Conservation (phyloP, 1,140 invertebrate species). For the Coptotermes formosanus region DNA sequence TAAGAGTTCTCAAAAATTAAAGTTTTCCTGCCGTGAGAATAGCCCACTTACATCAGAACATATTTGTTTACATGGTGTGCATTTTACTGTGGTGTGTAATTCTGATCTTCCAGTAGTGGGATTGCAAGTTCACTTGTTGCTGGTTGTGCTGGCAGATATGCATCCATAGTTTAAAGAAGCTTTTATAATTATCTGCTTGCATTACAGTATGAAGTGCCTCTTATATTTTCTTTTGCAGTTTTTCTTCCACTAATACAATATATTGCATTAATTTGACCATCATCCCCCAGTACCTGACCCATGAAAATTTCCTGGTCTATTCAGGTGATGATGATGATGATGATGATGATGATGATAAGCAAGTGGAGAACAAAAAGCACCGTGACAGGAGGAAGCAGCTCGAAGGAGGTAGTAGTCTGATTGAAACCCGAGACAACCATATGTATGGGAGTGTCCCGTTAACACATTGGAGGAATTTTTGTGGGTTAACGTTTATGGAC, state of each 20-base stretch:
- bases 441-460: conserved; percentile 5
- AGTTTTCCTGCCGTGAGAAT: too few relatives aligned
- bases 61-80: too few relatives aligned
- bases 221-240: background rate
- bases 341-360: background rate
- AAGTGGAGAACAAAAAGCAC: conserved; percentile 6
- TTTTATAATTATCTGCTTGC: background rate
- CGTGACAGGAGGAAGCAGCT: background rate
- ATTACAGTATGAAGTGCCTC: background rate
- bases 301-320: background rate
- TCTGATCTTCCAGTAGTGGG: too few relatives aligned
- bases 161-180: background rate
- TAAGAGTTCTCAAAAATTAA: too few relatives aligned
- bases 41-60: too few relatives aligned
- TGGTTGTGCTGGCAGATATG: background rate
- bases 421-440: background rate
- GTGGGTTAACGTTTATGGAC: conserved; percentile 10
- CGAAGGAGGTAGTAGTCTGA: background rate
- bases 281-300: background rate
- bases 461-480: conserved; percentile 12
- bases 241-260: background rate
- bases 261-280: background rate
- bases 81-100: too few relatives aligned
- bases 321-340: background rate
- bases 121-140: too few relatives aligned